phyloP scores from a whole-genome alignment of 2,797 vertebrate genomes.

The Sebastes iracundus region DNA sequence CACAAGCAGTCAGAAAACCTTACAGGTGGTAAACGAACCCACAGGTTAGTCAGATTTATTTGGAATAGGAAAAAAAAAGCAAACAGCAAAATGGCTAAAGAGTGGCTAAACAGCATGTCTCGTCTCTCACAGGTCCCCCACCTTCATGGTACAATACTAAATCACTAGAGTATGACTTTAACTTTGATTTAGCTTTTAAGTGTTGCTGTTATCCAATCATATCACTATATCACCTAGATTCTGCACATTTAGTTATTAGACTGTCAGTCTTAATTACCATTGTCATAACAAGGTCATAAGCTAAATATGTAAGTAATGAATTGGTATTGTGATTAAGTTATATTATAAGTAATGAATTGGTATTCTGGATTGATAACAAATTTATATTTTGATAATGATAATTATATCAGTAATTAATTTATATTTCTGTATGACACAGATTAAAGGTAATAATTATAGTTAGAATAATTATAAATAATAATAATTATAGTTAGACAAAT shows the following conservation, averaged over 20 bases:
- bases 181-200: neutral
- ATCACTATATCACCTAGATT: neutral
- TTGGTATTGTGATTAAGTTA: too few relatives aligned
- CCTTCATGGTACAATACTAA: neutral
- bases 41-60: too few relatives aligned
- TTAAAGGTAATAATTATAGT: too few relatives aligned
- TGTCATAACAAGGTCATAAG: neutral
- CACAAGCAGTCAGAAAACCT: neutral
- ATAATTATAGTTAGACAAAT: too few relatives aligned
- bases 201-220: neutral
- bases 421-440: too few relatives aligned
- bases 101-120: too few relatives aligned
- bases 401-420: too few relatives aligned
- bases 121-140: neutral
- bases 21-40: neutral
- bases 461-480: too few relatives aligned
- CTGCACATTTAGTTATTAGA: neutral
- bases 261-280: neutral
- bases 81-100: neutral
- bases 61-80: neutral
- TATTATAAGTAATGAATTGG: too few relatives aligned
- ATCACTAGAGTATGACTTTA: neutral
- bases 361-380: too few relatives aligned
- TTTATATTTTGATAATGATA: too few relatives aligned
- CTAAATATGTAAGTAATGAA: too few relatives aligned